Evolutionary conservation across 2,888 invertebrate genomes (phyloP), one percentile per base, ranked within the genome.

Genomic region (Beris chalybata): DNA sequence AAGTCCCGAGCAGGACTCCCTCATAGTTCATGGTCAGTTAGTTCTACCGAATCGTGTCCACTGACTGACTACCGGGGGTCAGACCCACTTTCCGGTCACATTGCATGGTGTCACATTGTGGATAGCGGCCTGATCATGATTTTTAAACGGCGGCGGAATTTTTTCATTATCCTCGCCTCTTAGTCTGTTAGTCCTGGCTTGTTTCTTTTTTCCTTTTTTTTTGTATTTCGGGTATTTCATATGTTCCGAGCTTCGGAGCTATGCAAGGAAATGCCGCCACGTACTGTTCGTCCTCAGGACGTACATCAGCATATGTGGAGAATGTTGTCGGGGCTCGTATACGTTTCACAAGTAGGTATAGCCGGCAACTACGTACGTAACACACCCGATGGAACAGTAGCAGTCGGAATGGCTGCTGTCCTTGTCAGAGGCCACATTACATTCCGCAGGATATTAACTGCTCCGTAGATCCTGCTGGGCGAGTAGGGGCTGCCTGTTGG

Each of bases 391-490:
- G 5, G 38, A 7, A 38, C 1, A 38, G 38, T 5, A 38, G 9
- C 38, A 38, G 5, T 7, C 50, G 59, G 64, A 65, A 43, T 63
- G 56, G 57, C 56, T 55, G 58, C 38, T 44, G 61, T 22, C 50
- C 52, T 50, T 61, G 61, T 69, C 67, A 67, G 57, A 65, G 63
- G 43, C 70, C 70, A 70, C 69, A 70, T 68, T 67, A 70, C 69
- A 71, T 71, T 71, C 70, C 71, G 68, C 71, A 71, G 70, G 69
- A 70, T 70, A 70, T 71, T 70, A 70, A 70, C 68, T 70, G 67
- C 53, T 64, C 63, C 64, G 44, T 45, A 64, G 50, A 54, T 45
- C 65, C 52, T 59, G 50, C 48, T 55, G 53, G 54, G 54, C 29
- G 32, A 53, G 50, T 64, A 52, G 12, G 15, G 38, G 50, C n/a